Evolutionary conservation across 2,888 invertebrate species (phyloP).

Genomic region (Drosophila histrio): DNA sequence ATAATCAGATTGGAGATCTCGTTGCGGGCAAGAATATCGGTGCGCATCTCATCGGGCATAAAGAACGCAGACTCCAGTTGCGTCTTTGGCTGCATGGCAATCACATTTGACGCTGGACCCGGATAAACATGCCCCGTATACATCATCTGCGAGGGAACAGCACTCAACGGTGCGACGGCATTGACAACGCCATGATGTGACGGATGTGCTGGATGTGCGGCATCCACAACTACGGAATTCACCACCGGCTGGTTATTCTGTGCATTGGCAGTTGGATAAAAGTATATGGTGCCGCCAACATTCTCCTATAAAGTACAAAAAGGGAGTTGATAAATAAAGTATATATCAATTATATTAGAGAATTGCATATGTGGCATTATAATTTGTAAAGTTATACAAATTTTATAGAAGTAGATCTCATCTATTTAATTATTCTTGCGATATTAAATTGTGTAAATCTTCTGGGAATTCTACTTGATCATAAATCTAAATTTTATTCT

Average conservation of each 20-base stretch:
- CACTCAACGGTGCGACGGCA: slow-evolving; percentile 72
- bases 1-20: slow-evolving; percentile 87
- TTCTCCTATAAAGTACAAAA: slow-evolving; percentile 88
- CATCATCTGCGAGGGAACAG: slow-evolving; percentile 77
- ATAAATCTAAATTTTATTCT: too few species aligned
- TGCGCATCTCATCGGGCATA: slow-evolving; percentile 92
- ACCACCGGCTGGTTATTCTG: slow-evolving; percentile 81
- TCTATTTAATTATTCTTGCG: too few species aligned
- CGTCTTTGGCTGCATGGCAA: slow-evolving; percentile 84
- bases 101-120: slow-evolving; percentile 84
- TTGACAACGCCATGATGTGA: slow-evolving; percentile 75
- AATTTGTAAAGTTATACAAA: too few species aligned
- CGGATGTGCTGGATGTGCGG: slow-evolving; percentile 53
- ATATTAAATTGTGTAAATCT: too few species aligned
- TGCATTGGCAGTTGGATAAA: slow-evolving; percentile 89
- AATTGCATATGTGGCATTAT: too few species aligned
- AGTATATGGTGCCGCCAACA: slow-evolving; percentile 97
- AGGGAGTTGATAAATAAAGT: not conserved
- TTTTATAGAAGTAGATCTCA: too few species aligned
- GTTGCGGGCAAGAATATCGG: slow-evolving; percentile 83
- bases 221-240: slow-evolving; percentile 78
- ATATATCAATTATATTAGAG: too few species aligned
- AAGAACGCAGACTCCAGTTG: slow-evolving; percentile 89
- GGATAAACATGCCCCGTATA: slow-evolving; percentile 84
- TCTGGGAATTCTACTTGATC: too few species aligned